These are phyloP conservation scores for Enteromius treurensis DNA, from an alignment of 2,797 vertebrate species.

Conservation along the genomic window DNA sequence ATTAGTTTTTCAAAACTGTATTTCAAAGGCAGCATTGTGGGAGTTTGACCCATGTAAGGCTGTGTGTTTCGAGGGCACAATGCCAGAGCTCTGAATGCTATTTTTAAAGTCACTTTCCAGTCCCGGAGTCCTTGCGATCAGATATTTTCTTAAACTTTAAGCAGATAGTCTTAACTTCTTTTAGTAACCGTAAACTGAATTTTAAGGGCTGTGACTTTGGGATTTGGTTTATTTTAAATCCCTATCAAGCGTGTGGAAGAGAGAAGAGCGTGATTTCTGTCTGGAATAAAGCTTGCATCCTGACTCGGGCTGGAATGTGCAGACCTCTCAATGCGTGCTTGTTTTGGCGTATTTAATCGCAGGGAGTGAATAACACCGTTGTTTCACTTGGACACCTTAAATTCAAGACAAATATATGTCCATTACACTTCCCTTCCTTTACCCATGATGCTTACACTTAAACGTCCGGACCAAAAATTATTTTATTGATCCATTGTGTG, in stretches of 20 bases:
- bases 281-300: slow-evolving; percentile 28
- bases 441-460: slow-evolving; percentile 13
- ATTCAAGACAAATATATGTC: slow-evolving; percentile 36
- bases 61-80: slow-evolving; percentile 3
- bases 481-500: slow-evolving; percentile 10
- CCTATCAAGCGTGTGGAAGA: neutral
- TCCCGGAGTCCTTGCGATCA: neutral
- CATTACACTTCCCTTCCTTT: slow-evolving; percentile 20
- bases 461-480: neutral
- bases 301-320: slow-evolving; percentile 41
- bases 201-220: neutral
- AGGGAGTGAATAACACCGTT: slow-evolving; percentile 35
- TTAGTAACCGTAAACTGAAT: neutral
- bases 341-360: slow-evolving; percentile 50
- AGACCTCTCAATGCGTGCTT: slow-evolving; percentile 49
- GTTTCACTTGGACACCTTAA: slow-evolving; percentile 48
- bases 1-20: slow-evolving; percentile 2
- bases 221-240: slow-evolving; percentile 14
- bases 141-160: neutral
- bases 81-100: neutral
- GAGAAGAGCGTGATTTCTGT: slow-evolving; percentile 11
- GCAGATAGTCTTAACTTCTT: neutral
- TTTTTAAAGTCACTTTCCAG: slow-evolving; percentile 29
- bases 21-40: slow-evolving; percentile 28
- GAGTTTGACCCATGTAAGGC: slow-evolving; percentile 17